Evolutionary conservation across 2,888 invertebrate genomes (phyloP).

Genomic region (Melikaiella ostensackeni): DNA sequence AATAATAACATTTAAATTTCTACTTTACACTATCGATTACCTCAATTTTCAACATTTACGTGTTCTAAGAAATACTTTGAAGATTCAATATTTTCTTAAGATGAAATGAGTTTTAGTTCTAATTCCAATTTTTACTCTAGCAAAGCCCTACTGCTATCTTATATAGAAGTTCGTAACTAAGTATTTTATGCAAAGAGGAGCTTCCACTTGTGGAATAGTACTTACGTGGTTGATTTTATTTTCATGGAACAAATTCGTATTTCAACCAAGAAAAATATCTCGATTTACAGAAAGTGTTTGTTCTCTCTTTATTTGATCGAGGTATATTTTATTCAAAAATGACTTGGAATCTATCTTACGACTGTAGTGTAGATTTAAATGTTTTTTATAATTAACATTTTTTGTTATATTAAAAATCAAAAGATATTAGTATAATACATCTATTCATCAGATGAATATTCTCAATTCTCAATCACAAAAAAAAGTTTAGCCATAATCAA

Average conservation of each 20-base stretch:
- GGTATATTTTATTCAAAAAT: no score
- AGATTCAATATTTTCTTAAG: neutral
- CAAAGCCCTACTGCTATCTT: conserved; percentile 7
- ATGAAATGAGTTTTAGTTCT: conserved; percentile 15
- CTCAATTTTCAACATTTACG: neutral
- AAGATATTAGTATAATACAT: no score
- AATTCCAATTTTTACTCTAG: neutral
- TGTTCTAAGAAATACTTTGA: neutral
- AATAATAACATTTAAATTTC: neutral
- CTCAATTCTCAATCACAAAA: neutral
- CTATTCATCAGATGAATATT: neutral
- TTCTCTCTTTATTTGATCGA: no score
- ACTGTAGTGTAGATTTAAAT: no score
- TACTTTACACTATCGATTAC: neutral
- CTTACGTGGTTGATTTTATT: conserved; percentile 12
- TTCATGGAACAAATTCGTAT: neutral
- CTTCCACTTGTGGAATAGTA: conserved; percentile 4
- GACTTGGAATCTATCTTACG: no score
- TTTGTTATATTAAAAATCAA: no score
- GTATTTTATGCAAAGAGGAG: neutral
- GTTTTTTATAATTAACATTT: no score
- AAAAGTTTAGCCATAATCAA: neutral
- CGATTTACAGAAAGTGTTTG: neutral
- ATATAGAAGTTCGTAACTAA: neutral
- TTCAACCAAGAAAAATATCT: neutral